A percentile compares a stretch with the other conserved stretches of the same genome.
Evolutionary conservation across 1,140 invertebrate species (phyloP).

Genomic region (Aphidius ervi): DNA sequence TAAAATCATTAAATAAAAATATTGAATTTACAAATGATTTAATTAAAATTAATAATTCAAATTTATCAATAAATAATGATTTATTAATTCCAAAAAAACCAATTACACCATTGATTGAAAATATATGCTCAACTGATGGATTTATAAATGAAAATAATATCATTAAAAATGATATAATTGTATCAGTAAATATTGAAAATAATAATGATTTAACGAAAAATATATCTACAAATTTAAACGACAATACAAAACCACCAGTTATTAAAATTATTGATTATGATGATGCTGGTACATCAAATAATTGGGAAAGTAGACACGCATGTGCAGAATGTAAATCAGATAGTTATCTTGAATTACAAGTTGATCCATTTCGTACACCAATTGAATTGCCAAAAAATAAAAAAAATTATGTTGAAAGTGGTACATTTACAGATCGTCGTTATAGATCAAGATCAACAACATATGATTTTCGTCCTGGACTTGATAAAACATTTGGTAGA

Average conservation of each 20-base stretch:
- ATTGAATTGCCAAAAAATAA: constrained; percentile 5
- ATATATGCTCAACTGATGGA: too few species aligned
- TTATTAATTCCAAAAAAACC: too few species aligned
- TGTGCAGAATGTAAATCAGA: constrained; percentile 39
- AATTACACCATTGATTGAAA: too few species aligned
- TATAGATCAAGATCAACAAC: constrained; percentile 20
- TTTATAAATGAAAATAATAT: too few species aligned
- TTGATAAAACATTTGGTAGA: constrained; percentile 14
- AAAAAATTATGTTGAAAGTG: constrained; percentile 23
- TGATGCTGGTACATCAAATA: constrained; percentile 10
- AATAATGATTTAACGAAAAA: background rate
- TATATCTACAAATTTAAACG: background rate
- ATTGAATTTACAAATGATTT: too few species aligned
- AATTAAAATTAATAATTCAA: too few species aligned
- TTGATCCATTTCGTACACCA: constrained; percentile 35
- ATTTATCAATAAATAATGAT: too few species aligned
- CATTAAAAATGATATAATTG: too few species aligned
- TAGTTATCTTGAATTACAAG: constrained; percentile 27
- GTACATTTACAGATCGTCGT: constrained; percentile 24
- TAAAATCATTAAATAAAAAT: too few species aligned
- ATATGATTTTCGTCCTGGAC: constrained; percentile 15
- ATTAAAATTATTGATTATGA: constrained; percentile 31
- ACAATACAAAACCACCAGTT: constrained; percentile 19
- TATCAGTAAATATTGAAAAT: too few species aligned
- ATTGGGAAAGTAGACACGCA: constrained; percentile 24